Evolutionary conservation across 2,113 vertebrate species (phyloP), one percentile per base, ranked within the genome.

Genomic region (Perognathus longimembris): DNA sequence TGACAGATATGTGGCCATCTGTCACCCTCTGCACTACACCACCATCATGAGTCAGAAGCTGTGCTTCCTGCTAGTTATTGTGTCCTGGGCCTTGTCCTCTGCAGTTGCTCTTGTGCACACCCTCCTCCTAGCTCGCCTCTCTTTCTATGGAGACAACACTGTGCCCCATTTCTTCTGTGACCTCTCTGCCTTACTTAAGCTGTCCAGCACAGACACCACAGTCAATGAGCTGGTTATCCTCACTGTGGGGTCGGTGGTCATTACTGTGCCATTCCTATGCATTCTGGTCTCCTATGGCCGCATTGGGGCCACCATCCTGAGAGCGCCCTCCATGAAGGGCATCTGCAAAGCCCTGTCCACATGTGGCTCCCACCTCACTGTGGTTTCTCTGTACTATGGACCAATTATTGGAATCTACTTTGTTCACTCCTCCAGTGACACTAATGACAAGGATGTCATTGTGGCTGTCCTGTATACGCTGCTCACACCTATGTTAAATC

Each of bases 131-230:
- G 64, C 83, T 36, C 38, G 0, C 20, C 36, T 96, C 7, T 76
- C 95, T 32, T 95, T 96, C 61, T 88, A 22, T 89, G 54, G 50
- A 22, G 90, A 87, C 34, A 96, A 91, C 24, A 36, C 69, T 15
- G n/a, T 96, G 3, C 87, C 63, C 1, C 95, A 96, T 22, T 96
- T 93, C 67, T 96, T 97, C 82, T 96, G 95, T 87, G 96, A 96
- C 34, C 91, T 96, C 2, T 88, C 79, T 0, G 64, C 89, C 54
- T 93, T 96, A 54, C 67, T 97, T 2, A 91, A 96, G 61, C 59
- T 96, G 32, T 95, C 92, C 66, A 94, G 89, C 66, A 94, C 94
- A 50, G 94, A 97, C 2, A 97, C 92, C 1, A 64, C 75, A 11
- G 30, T 57, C 45, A 95, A 88, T 54, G 73, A 89, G 1, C 21